Percentiles rank a stretch among this genome's conserved stretches.
phyloP scores from a whole-genome alignment of 2,113 vertebrate species.

The Serilophus lunatus region DNA sequence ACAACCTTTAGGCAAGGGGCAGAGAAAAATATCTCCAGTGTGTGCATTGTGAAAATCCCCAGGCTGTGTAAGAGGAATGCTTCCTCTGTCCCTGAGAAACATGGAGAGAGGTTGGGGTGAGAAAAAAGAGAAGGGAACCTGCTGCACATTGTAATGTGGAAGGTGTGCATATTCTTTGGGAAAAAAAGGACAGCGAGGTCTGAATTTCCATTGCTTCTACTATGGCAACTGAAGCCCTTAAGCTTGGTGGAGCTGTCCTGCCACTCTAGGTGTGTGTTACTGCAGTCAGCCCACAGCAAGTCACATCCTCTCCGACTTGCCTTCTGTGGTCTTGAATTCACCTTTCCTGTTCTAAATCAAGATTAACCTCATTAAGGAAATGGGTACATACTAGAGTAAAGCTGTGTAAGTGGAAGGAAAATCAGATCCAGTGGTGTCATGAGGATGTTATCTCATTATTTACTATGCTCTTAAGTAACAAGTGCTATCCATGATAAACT shows the following conservation, averaged over 20 bases:
- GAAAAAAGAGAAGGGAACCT: not conserved
- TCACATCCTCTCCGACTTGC: not conserved
- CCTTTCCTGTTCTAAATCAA: not conserved
- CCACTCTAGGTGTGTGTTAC: not conserved
- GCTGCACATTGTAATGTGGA: not conserved
- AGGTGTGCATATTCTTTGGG: not conserved
- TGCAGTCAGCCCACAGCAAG: not conserved
- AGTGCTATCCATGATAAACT: not conserved
- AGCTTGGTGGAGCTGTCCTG: not conserved
- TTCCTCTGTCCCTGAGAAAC: not conserved
- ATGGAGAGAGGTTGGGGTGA: not conserved
- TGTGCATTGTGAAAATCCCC: not conserved
- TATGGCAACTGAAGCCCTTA: not conserved
- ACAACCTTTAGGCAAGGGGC: not conserved
- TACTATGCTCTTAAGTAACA: not conserved
- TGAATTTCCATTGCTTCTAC: not conserved
- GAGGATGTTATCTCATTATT: conserved; percentile 6
- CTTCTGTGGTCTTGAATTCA: not conserved
- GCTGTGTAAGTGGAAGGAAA: not conserved
- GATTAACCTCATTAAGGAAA: conserved; percentile 14
- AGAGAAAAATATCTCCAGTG: not conserved
- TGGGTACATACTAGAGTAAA: not conserved
- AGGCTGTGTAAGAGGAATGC: not conserved
- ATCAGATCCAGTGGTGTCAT: not conserved
- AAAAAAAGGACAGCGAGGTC: not conserved